Conservation (phyloP, 2,888 invertebrate genomes). For the Crematogaster levior region DNA sequence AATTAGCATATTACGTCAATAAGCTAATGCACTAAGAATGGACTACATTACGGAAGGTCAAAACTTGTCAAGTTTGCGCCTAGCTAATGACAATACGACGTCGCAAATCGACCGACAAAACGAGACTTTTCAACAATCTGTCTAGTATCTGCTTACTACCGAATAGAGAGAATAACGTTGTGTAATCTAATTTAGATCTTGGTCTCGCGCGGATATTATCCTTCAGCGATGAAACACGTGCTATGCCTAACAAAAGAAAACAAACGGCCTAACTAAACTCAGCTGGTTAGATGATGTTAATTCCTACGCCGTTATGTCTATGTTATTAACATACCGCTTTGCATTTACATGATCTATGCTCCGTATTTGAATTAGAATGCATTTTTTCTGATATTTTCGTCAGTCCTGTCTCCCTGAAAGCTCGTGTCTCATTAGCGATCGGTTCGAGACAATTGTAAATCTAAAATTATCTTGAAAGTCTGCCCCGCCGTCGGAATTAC, state of each 20-base stretch:
- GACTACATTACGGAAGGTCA: slow-evolving; percentile 5
- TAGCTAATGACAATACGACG: not conserved
- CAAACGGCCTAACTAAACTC: slow-evolving; percentile 22
- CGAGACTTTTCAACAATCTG: not conserved
- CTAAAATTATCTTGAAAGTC: not conserved
- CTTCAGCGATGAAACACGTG: not conserved
- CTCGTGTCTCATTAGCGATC: too few species aligned
- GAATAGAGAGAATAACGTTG: too few species aligned
- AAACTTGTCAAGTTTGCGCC: not conserved
- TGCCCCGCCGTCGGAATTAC: not conserved
- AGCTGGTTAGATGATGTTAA: not conserved
- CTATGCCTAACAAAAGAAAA: not conserved
- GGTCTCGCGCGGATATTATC: not conserved
- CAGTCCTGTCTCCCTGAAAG: too few species aligned
- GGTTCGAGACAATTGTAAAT: too few species aligned
- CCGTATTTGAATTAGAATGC: not conserved
- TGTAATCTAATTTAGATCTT: not conserved
- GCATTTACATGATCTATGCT: not conserved
- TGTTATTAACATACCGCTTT: not conserved
- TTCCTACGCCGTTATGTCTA: not conserved
- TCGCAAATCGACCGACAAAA: not conserved
- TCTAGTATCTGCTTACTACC: too few species aligned
- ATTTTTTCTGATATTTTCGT: too few species aligned
- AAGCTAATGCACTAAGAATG: not conserved
- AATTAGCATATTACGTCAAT: too few species aligned